Conservation (phyloP, 1,140 invertebrate species). For the Drosophila pseudoananassae region DNA sequence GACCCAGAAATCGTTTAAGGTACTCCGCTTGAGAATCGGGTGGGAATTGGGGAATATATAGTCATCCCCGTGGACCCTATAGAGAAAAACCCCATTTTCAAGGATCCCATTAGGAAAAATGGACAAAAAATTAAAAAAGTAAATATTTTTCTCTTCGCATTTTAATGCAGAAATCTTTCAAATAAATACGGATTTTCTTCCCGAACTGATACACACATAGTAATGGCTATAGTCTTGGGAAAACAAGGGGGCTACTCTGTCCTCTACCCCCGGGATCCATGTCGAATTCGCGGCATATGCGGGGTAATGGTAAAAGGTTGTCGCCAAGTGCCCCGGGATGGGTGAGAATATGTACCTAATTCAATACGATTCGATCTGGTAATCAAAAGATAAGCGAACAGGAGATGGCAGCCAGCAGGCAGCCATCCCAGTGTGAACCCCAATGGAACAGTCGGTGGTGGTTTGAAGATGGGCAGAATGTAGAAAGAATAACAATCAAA, state of each 20-base stretch:
- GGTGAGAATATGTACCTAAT: slow-evolving; percentile 65
- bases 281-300: slow-evolving; percentile 34
- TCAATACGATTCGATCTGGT: slow-evolving; percentile 76
- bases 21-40: too few species aligned
- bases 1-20: too few species aligned
- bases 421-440: not conserved
- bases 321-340: slow-evolving; percentile 23
- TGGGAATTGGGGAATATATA: too few species aligned
- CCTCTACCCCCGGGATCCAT: slow-evolving; percentile 19
- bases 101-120: too few species aligned
- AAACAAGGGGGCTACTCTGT: slow-evolving; percentile 5
- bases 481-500: slow-evolving; percentile 79
- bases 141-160: too few species aligned
- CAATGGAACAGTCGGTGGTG: not conserved
- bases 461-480: slow-evolving; percentile 44
- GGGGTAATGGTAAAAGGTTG: slow-evolving; percentile 51
- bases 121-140: too few species aligned
- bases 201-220: too few species aligned
- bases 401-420: slow-evolving; percentile 33
- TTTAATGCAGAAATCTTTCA: too few species aligned
- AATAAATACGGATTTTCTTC: too few species aligned
- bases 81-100: too few species aligned
- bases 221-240: not conserved
- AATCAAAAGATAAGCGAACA: slow-evolving; percentile 71
- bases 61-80: too few species aligned